These are phyloP conservation scores for Gibbula magus DNA, from an alignment of 2,888 invertebrate genomes.

Conservation along the genomic window DNA sequence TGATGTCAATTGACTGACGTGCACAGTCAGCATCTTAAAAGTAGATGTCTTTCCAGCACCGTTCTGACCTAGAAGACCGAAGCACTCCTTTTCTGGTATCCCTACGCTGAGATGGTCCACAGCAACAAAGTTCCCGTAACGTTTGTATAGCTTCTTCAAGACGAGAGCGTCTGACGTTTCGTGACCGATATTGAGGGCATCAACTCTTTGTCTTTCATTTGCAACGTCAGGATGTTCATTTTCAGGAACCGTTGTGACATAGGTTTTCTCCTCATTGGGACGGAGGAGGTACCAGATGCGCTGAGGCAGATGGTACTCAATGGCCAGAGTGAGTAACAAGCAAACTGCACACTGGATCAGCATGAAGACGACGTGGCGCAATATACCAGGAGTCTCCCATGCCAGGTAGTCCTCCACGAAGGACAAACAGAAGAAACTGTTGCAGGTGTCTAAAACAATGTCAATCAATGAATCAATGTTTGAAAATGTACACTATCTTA, in stretches of 20 bases:
- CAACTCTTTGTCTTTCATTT: not conserved
- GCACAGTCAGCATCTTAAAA: conserved; percentile 84
- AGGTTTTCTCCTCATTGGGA: not conserved
- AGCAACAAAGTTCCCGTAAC: conserved; percentile 79
- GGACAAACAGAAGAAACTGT: conserved; percentile 48
- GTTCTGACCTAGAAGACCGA: conserved; percentile 88
- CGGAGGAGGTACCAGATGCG: conserved; percentile 29
- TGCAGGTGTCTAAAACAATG: no score
- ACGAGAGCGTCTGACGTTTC: conserved; percentile 75
- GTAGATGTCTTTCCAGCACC: conserved; percentile 94
- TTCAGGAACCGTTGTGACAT: no score
- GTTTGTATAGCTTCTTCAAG: conserved; percentile 80
- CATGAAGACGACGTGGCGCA: conserved; percentile 81
- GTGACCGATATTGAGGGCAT: conserved; percentile 73
- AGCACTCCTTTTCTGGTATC: conserved; percentile 80
- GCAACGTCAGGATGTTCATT: not conserved
- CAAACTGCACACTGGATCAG: conserved; percentile 78
- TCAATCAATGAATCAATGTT: no score
- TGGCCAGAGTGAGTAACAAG: conserved; percentile 80
- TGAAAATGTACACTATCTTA: no score
- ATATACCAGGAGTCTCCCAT: conserved; percentile 83
- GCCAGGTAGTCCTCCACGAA: conserved; percentile 79
- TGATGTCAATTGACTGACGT: no score
- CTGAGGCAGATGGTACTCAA: conserved; percentile 77
- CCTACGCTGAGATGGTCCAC: conserved; percentile 70